These are phyloP conservation scores for Petrolisthes cinctipes DNA, from an alignment of 2,888 invertebrate species.

Conservation along the genomic window DNA sequence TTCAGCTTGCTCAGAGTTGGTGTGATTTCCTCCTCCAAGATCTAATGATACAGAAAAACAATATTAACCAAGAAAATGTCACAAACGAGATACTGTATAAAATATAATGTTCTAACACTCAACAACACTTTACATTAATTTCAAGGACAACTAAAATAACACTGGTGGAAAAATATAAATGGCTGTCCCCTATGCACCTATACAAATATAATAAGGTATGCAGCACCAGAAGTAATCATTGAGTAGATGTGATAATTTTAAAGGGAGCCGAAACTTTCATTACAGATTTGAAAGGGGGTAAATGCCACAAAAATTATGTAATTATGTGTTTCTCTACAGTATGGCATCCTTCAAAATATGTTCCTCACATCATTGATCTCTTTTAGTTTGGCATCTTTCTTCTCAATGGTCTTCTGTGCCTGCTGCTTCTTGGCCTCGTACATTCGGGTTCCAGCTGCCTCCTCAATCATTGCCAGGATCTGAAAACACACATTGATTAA, in stretches of 20 bases:
- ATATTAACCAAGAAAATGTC: too few relatives aligned
- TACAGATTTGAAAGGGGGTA: neutral
- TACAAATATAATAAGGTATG: too few relatives aligned
- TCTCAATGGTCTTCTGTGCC: conserved; percentile 88
- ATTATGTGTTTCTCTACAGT: neutral
- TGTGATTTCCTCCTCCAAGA: conserved; percentile 84
- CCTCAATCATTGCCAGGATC: conserved; percentile 97
- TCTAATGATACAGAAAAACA: conserved; percentile 67
- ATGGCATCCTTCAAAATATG: neutral
- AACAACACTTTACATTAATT: too few relatives aligned
- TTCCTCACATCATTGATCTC: conserved; percentile 83
- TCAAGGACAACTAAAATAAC: too few relatives aligned
- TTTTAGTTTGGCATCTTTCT: conserved; percentile 89
- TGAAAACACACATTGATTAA: conserved; percentile 68
- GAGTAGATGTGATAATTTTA: too few relatives aligned
- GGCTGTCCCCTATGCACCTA: too few relatives aligned
- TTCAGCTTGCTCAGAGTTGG: conserved; percentile 88
- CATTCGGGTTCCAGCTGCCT: conserved; percentile 97
- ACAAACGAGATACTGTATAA: too few relatives aligned
- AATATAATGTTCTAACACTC: too few relatives aligned
- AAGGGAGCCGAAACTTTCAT: neutral
- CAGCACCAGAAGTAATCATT: too few relatives aligned
- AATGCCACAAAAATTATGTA: neutral
- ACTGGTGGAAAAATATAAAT: too few relatives aligned
- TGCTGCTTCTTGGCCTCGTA: conserved; percentile 93